These are phyloP conservation scores for Choloepus hoffmanni DNA, from an alignment of 2,113 vertebrate genomes.

Conservation along the genomic window DNA sequence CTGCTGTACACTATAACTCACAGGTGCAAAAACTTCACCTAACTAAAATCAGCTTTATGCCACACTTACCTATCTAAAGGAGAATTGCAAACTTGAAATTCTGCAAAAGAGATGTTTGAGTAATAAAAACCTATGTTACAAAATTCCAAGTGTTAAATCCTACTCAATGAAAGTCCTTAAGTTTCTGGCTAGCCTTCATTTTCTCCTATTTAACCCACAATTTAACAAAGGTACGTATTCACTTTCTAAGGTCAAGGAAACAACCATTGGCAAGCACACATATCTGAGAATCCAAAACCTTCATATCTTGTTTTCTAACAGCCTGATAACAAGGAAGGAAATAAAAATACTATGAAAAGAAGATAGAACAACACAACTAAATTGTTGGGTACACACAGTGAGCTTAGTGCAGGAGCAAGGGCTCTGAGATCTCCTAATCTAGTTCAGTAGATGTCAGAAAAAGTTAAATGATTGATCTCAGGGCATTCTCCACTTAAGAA, in stretches of 20 bases:
- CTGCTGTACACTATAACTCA: neutral
- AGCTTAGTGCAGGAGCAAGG: rapidly evolving
- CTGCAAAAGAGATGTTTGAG: neutral
- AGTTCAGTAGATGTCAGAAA: neutral
- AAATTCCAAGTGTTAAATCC: neutral
- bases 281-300: neutral
- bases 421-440: too few species aligned
- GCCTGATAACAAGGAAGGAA: neutral
- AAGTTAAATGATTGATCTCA: neutral
- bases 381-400: rapidly evolving
- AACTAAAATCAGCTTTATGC: neutral
- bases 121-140: neutral
- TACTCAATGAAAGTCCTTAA: neutral
- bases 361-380: neutral
- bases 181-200: neutral
- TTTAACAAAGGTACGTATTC: neutral
- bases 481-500: neutral
- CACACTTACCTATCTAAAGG: neutral
- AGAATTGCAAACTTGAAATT: neutral
- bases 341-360: neutral
- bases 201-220: neutral
- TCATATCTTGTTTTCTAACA: neutral
- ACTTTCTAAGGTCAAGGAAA: neutral
- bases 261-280: neutral
- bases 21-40: neutral